These are phyloP conservation scores for Dysmachus trigonus DNA, from an alignment of 2,888 invertebrate genomes.

Conservation along the genomic window DNA sequence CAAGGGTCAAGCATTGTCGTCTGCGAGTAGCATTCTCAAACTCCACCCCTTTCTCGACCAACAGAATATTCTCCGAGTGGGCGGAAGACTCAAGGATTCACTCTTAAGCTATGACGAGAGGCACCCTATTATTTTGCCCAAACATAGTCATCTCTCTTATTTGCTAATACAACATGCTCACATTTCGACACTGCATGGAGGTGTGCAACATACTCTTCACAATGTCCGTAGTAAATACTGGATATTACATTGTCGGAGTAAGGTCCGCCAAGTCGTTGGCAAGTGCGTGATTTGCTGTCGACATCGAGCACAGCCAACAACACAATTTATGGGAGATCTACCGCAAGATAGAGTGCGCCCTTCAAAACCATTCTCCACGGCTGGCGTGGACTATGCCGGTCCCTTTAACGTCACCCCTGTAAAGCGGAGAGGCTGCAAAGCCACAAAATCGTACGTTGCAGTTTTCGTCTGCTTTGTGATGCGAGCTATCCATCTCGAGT, in stretches of 20 bases:
- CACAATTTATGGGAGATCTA: no score
- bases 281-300: not conserved
- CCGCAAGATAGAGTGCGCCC: no score
- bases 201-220: not conserved
- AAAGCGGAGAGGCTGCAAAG: not conserved
- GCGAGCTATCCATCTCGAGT: not conserved
- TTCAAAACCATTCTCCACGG: not conserved
- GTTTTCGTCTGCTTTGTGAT: not conserved
- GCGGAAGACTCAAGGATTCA: not conserved
- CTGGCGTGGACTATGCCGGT: not conserved
- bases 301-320: no score
- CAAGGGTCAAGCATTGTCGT: not conserved
- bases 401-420: not conserved
- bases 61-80: not conserved
- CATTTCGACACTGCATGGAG: not conserved
- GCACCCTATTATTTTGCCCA: not conserved
- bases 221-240: not conserved
- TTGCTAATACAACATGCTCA: not conserved
- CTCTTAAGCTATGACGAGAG: not conserved
- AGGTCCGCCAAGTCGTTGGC: not conserved
- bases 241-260: not conserved
- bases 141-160: not conserved
- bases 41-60: no score
- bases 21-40: no score
- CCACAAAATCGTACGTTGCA: constrained; percentile 2